Percentiles rank a stretch among this genome's conserved stretches.
Conservation (phyloP, 2,113 vertebrate genomes). For the Tricholaema leucomelas region DNA sequence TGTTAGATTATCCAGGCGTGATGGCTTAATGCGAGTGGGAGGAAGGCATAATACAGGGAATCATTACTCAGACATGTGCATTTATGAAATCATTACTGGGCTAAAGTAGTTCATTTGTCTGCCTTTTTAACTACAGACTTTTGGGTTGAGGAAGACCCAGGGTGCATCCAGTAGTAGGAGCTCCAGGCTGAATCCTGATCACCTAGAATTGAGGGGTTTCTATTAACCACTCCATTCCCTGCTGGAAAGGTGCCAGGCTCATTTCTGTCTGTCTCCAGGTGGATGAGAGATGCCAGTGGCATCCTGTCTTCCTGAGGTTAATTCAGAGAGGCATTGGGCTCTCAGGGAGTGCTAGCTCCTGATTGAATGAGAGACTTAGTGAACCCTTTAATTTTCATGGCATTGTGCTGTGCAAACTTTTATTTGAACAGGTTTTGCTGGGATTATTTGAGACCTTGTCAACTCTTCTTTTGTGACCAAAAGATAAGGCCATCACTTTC, state of each 20-base stretch:
- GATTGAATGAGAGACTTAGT: background rate
- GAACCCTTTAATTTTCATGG: background rate
- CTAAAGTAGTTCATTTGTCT: slow-evolving; percentile 42
- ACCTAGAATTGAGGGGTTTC: background rate
- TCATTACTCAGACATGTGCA: slow-evolving; percentile 30
- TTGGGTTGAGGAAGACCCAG: background rate
- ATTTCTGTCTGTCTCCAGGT: background rate
- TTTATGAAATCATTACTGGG: slow-evolving; percentile 56
- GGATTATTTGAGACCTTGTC: background rate
- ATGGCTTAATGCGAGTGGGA: slow-evolving; percentile 44
- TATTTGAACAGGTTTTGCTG: background rate
- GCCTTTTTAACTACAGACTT: slow-evolving; percentile 15
- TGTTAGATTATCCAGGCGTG: slow-evolving; percentile 27
- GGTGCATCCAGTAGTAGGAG: slow-evolving; percentile 11
- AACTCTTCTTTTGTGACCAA: background rate
- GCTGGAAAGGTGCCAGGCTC: background rate
- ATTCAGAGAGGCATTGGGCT: background rate
- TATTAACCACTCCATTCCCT: background rate
- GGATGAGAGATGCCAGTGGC: background rate
- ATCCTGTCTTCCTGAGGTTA: background rate
- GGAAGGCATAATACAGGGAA: slow-evolving; percentile 23
- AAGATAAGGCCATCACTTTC: background rate
- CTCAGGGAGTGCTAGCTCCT: background rate
- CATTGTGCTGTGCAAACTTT: slow-evolving; percentile 4
- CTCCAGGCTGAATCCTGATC: background rate